Percentiles rank a stretch among this genome's conserved stretches.
phyloP scores from a whole-genome alignment of 2,797 vertebrate species.

The Acipenser ruthenus region DNA sequence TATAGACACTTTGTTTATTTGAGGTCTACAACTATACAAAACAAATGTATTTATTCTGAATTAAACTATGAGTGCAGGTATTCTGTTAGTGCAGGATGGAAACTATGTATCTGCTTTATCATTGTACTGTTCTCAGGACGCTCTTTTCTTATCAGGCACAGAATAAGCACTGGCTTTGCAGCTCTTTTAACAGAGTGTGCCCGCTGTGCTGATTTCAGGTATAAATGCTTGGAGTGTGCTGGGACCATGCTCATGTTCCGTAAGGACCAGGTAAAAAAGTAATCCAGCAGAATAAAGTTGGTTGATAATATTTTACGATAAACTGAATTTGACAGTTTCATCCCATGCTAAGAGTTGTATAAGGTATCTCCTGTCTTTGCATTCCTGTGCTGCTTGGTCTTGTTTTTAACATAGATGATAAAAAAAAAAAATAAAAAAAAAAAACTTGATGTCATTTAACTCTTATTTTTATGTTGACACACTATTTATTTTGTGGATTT shows the following conservation, averaged over 20 bases:
- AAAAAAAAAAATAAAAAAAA: slow-evolving; percentile 1
- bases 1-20: slow-evolving; percentile 58
- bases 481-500: no score
- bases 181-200: slow-evolving; percentile 44
- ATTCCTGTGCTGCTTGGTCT: background rate
- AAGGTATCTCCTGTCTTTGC: background rate
- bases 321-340: slow-evolving; percentile 2
- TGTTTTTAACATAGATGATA: background rate
- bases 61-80: slow-evolving; percentile 50
- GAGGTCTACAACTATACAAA: slow-evolving; percentile 51
- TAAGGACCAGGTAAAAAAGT: background rate
- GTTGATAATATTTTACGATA: background rate
- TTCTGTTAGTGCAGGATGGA: slow-evolving; percentile 36
- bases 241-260: slow-evolving; percentile 10
- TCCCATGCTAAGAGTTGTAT: background rate
- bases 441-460: background rate
- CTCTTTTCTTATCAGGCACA: slow-evolving; percentile 42
- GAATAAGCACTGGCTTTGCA: slow-evolving; percentile 46
- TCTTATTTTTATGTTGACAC: background rate
- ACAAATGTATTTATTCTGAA: slow-evolving; percentile 48
- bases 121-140: slow-evolving; percentile 38
- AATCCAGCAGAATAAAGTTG: no score
- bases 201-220: slow-evolving; percentile 26
- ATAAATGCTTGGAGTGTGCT: slow-evolving; percentile 8
- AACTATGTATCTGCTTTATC: slow-evolving; percentile 33